Percentiles rank a stretch among this genome's conserved stretches.
Evolutionary conservation across 1,140 invertebrate genomes (phyloP).

Genomic region (Papilio glaucus): DNA sequence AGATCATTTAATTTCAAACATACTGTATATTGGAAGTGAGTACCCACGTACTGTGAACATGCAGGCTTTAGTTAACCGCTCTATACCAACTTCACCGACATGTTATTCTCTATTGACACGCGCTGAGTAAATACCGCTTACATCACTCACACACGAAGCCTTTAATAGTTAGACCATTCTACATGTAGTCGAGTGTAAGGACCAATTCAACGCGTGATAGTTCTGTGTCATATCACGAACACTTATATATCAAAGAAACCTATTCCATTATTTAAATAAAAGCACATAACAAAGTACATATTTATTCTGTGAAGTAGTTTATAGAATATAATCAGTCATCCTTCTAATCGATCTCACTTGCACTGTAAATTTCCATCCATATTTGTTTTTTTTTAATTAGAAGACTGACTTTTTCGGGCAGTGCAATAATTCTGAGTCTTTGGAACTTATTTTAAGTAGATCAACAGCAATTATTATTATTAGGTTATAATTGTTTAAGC

Average conservation of each 20-base stretch:
- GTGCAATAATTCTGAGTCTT: slow-evolving; percentile 59
- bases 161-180: neutral
- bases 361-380: slow-evolving; percentile 33
- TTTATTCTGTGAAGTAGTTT: neutral
- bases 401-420: slow-evolving; percentile 62
- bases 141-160: neutral
- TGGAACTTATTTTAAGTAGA: slow-evolving; percentile 9
- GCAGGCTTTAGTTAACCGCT: no score
- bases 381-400: slow-evolving; percentile 27
- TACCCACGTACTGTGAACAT: no score
- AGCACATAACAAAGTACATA: slow-evolving; percentile 6
- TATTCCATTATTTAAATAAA: neutral
- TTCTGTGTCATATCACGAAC: neutral
- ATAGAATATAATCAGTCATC: no score
- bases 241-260: neutral
- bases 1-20: no score
- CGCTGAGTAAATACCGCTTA: neutral
- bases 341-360: no score
- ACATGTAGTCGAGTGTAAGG: neutral
- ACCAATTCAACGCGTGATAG: slow-evolving; percentile 12
- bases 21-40: no score
- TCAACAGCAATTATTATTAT: slow-evolving; percentile 8
- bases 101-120: neutral
- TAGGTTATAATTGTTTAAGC: neutral
- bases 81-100: neutral